Evolutionary conservation across 2,888 invertebrate species (phyloP).

Genomic region (Amiota minor): DNA sequence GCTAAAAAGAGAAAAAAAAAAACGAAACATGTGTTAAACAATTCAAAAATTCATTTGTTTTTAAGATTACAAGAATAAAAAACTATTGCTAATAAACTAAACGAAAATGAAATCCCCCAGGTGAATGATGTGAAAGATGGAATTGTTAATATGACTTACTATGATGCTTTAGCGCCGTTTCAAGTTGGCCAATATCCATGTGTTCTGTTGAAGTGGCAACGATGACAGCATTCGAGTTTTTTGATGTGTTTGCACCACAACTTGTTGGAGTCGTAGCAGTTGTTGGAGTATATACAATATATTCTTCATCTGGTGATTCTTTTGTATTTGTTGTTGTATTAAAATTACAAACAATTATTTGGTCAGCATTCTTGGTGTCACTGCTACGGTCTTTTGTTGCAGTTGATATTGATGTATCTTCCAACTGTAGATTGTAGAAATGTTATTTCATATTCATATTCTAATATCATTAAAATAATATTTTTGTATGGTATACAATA

Average conservation of each 20-base stretch:
- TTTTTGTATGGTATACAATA: too few species aligned
- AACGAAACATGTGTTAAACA: neutral
- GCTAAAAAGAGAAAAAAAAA: constrained; percentile 35
- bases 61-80: neutral
- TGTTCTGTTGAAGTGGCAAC: neutral
- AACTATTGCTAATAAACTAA: neutral
- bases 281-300: constrained; percentile 31
- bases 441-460: too few species aligned
- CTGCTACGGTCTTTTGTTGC: constrained; percentile 44
- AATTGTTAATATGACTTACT: constrained; percentile 44
- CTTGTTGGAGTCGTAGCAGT: constrained; percentile 12
- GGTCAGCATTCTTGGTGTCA: constrained; percentile 32
- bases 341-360: constrained; percentile 48
- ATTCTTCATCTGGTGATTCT: constrained; percentile 53
- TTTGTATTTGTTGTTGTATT: constrained; percentile 45
- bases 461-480: too few species aligned
- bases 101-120: too few species aligned
- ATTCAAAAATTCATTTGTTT: neutral
- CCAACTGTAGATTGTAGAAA: constrained; percentile 10
- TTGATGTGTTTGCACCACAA: constrained; percentile 43
- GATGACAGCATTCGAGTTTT: constrained; percentile 23
- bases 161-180: constrained; percentile 40
- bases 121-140: too few species aligned
- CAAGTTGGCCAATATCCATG: neutral
- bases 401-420: constrained; percentile 26